Conservation (phyloP, 2,888 invertebrate species). For the Cheilosia urbana region DNA sequence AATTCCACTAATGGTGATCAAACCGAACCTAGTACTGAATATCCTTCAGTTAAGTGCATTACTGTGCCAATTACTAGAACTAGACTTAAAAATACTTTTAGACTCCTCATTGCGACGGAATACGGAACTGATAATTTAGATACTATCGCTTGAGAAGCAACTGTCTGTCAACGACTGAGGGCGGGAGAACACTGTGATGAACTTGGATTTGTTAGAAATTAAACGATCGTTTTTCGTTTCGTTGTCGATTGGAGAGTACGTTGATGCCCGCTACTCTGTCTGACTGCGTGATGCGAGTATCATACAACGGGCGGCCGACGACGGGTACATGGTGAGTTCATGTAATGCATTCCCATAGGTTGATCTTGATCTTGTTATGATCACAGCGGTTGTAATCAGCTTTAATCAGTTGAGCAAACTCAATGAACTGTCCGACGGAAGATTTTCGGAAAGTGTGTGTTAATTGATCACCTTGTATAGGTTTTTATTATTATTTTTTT, state of each 20-base stretch:
- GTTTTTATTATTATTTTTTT: neutral
- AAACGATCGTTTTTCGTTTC: slow-evolving; percentile 53
- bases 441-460: neutral
- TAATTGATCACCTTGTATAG: neutral
- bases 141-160: slow-evolving; percentile 33
- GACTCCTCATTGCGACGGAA: slow-evolving; percentile 41
- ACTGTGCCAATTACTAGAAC: slow-evolving; percentile 33
- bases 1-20: neutral
- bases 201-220: slow-evolving; percentile 62
- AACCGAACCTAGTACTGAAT: slow-evolving; percentile 56
- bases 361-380: slow-evolving; percentile 57
- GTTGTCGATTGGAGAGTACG: slow-evolving; percentile 17
- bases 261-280: neutral
- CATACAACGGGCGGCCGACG: neutral
- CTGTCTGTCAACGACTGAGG: slow-evolving; percentile 63
- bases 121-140: slow-evolving; percentile 38
- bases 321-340: neutral
- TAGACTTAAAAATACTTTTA: slow-evolving; percentile 35
- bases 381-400: slow-evolving; percentile 51
- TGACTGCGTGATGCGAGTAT: slow-evolving; percentile 35
- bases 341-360: slow-evolving; percentile 23
- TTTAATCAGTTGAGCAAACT: slow-evolving; percentile 45
- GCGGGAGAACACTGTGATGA: slow-evolving; percentile 26
- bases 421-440: slow-evolving; percentile 34
- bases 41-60: slow-evolving; percentile 39